These are phyloP conservation scores for Tapera naevia DNA, from an alignment of 2,797 vertebrate genomes.

Conservation along the genomic window DNA sequence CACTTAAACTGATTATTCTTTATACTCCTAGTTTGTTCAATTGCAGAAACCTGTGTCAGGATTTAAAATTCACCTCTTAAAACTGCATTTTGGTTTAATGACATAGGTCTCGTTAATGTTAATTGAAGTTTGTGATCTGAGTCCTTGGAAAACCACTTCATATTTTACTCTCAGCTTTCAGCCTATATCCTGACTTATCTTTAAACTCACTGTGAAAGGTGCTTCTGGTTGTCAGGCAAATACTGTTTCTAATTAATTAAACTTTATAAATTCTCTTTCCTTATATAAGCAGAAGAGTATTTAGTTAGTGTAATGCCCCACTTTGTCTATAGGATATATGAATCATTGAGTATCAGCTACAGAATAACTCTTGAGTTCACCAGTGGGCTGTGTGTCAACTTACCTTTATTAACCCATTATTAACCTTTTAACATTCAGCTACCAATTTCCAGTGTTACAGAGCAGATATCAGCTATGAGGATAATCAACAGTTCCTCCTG, in stretches of 20 bases:
- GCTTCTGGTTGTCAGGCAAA: not conserved
- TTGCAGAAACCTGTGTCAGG: not conserved
- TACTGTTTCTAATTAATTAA: slow-evolving; percentile 10
- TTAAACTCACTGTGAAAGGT: not conserved
- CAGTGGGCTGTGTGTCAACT: not conserved
- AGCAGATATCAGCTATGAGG: not conserved
- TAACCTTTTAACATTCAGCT: not conserved
- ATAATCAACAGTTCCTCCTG: not conserved
- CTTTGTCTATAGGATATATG: not conserved
- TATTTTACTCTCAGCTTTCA: not conserved
- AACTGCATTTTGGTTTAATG: not conserved
- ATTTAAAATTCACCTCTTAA: slow-evolving; percentile 23
- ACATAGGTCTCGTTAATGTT: not conserved
- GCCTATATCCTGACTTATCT: not conserved
- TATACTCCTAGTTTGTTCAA: not conserved
- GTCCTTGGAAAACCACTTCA: not conserved
- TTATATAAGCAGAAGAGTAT: not conserved
- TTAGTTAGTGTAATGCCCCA: not conserved
- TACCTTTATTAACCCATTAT: slow-evolving; percentile 10
- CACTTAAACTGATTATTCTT: not conserved
- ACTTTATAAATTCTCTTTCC: not conserved
- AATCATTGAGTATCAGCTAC: not conserved
- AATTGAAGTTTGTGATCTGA: not conserved
- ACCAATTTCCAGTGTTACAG: not conserved
- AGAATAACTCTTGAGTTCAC: not conserved